Base-by-base conservation (phyloP, 2,888 invertebrate genomes). In the Therioaphis trifolii region DNA sequence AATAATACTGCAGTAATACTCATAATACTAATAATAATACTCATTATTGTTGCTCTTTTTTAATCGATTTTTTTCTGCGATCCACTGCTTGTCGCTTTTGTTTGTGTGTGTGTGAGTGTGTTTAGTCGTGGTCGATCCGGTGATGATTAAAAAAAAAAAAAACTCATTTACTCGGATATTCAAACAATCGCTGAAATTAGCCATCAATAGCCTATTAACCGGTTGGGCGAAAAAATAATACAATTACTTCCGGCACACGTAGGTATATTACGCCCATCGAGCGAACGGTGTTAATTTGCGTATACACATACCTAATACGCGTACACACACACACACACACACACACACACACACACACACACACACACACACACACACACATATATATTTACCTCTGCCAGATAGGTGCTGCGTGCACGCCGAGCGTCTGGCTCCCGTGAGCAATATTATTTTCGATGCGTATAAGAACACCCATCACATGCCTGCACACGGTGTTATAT, bases 271-370 rank as follows among this genome's bases (percentile, higher is more conserved):
- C 75, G 58, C 75, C 75, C 58, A 75, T 35, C 49, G 11, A 24
- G 58, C 24, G 21, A 75, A 75, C 75, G 58, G 75, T 58, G 75
- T 75, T 58, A 40, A 75, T 75, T 75, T 75, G 75, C 75, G 75
- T 75, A 58, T 24, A 29, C 14, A 9, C 15, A 21, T 12, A n/a
- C n/a, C n/a, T n/a, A n/a, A n/a, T n/a, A n/a, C n/a, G n/a, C n/a
- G n/a, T n/a, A n/a, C n/a, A n/a, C n/a, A n/a, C n/a, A n/a, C n/a
- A n/a, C n/a, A n/a, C n/a, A n/a, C n/a, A n/a, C n/a, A n/a, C n/a
- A n/a, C n/a, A n/a, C n/a, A n/a, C n/a, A n/a, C n/a, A n/a, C n/a
- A n/a, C n/a, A n/a, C n/a, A n/a, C n/a, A n/a, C n/a, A n/a, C n/a
- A n/a, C n/a, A n/a, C n/a, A n/a, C n/a, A n/a, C n/a, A n/a, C n/a